Conservation (phyloP, 2,888 invertebrate genomes). For the Neoscelio sp. region DNA sequence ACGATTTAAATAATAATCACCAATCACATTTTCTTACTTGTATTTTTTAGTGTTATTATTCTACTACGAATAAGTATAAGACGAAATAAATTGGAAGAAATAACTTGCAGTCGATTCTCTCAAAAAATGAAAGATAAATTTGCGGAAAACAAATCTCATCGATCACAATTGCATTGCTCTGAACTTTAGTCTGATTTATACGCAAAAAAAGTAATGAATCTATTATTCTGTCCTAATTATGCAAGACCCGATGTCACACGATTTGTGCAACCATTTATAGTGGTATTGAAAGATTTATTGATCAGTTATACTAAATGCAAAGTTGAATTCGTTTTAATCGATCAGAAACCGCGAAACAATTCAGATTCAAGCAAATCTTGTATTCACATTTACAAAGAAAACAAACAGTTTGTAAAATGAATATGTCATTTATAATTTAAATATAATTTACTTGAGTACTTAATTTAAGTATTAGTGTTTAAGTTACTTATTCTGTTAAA, state of each 20-base stretch:
- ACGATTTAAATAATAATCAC: conserved; percentile 1
- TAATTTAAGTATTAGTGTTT: too few relatives aligned
- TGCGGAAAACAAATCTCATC: conserved; percentile 37
- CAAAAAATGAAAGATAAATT: conserved; percentile 38
- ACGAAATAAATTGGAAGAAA: conserved; percentile 49
- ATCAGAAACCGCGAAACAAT: too few relatives aligned
- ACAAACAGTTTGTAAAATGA: too few relatives aligned
- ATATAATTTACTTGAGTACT: too few relatives aligned
- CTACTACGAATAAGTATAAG: conserved; percentile 20
- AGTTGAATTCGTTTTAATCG: too few relatives aligned
- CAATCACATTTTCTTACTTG: background rate
- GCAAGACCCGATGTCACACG: conserved; percentile 39
- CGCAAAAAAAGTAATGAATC: conserved; percentile 26
- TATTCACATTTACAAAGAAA: too few relatives aligned
- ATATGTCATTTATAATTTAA: too few relatives aligned
- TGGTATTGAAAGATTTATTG: background rate
- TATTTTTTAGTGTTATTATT: too few relatives aligned
- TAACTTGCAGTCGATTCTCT: conserved; percentile 3
- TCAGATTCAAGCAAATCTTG: too few relatives aligned
- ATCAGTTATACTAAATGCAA: too few relatives aligned
- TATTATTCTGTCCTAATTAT: conserved; percentile 50
- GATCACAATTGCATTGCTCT: conserved; percentile 41
- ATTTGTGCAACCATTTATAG: conserved; percentile 18
- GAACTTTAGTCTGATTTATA: conserved; percentile 42
- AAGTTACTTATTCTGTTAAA: too few relatives aligned